Base-by-base conservation (phyloP, 2,888 invertebrate species). In the Leptarthrus brevirostris region DNA sequence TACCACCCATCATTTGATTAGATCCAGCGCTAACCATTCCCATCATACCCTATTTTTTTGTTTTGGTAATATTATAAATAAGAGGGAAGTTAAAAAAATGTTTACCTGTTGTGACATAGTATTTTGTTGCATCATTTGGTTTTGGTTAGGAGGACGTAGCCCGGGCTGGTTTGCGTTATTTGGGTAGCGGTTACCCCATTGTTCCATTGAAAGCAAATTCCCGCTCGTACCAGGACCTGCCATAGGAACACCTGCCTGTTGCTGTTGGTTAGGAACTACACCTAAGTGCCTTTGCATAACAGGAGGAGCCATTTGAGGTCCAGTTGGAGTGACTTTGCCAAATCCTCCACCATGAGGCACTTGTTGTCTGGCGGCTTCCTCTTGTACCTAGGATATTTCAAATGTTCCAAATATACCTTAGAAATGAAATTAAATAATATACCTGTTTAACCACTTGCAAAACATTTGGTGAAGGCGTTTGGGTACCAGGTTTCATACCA, bases 321-420 rank as follows among this genome's bases (percentile, higher is more conserved):
- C 86, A 73, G 84, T 83, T 40, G 92, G 91, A 72, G 88, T 87
- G 5, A 89, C 89, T 85, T 95, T 94, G 77, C 94, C 94, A 81
- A 93, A 94, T 66, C 88, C 87, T 8, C 87, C 87, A 26, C 85
- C 84, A 79, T 93, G 92, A 36, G 94, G 93, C 56, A 91, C 92
- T 83, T 94, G 94, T 82, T 96, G 95, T 53, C 95, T 88, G 6
- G 95, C 95, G 66, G 95, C 96, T 82, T 95, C 95, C 82, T 95
- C 96, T 83, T 96, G 96, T 2, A 96, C 93, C 86, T 90, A n/a
- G n/a, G n/a, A 82, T n/a, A n/a, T n/a, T n/a, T 1, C 36, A 8
- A 36, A 12, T n/a, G 36, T 36, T 36, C n/a, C n/a, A n/a, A n/a
- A 1, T 47, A 47, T 47, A 1, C 14, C 6, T n/a, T n/a, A n/a